Base-by-base conservation (phyloP, 2,888 invertebrate species). In the Drosophila meridionalis region DNA sequence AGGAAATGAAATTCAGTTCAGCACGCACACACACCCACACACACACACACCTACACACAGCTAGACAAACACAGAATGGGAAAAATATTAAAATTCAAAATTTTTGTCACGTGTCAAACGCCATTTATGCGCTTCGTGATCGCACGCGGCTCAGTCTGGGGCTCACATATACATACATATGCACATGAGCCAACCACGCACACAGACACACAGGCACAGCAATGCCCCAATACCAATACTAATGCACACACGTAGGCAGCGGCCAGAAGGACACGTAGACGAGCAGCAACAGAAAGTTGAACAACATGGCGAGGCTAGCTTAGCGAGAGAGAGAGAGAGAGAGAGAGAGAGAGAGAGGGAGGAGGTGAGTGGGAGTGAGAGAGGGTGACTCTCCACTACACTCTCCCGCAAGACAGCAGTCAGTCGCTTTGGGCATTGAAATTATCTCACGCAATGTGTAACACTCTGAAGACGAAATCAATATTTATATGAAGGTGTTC, bases 81-180 rank as follows among this genome's bases (percentile, higher is more conserved):
- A 69, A 73, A 89, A 87, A 87, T 87, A 87, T 87, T 87, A 85
- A 87, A 87, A 87, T 85, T 87, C 76, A 75, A 85, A 69, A 87
- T 89, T 89, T 87, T 78, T 81, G 86, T 87, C 86, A 89, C 86
- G 90, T 89, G 90, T 87, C 86, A 87, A 87, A 89, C 79, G 86
- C 86, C 86, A 87, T 87, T 87, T 87, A 89, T 87, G 86, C 86
- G 86, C 86, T 87, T 76, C 90, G 86, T 87, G 86, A 87, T 87
- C 90, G 88, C 78, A 87, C 76, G 80, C 85, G 73, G 76, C 73
- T 70, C 43, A 60, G 61, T 36, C 59, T 38, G 43, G 28, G 45
- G 48, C 78, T 30, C 62, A 53, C 58, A 26, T 36, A 67, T 56
- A 52, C 67, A 48, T n/a, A 40, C 67, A 48, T n/a, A 40, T 53